Conservation (phyloP, 1,140 invertebrate species). For the Papilio polytes region DNA sequence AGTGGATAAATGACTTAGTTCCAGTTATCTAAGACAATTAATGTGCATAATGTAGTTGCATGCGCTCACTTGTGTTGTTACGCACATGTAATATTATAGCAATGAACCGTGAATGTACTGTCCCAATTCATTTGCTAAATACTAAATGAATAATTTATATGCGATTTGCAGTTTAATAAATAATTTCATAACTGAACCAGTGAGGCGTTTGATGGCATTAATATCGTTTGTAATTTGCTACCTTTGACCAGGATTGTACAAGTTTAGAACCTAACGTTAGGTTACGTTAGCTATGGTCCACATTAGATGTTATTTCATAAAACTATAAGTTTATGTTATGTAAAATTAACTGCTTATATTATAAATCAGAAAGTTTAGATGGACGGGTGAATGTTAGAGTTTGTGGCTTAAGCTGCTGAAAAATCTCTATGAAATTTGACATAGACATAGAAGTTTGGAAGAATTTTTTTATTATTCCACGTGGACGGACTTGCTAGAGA, state of each 20-base stretch:
- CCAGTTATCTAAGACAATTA: conserved; percentile 7
- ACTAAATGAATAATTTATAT: conserved; percentile 11
- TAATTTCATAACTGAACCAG: conserved; percentile 2
- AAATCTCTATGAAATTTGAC: too few relatives aligned
- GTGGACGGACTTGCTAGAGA: too few relatives aligned
- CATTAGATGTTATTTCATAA: too few relatives aligned
- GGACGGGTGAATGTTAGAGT: too few relatives aligned
- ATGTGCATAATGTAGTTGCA: conserved; percentile 14
- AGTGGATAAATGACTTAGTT: neutral
- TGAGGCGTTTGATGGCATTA: neutral
- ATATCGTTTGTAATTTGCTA: neutral
- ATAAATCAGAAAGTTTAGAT: too few relatives aligned
- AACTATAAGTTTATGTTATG: too few relatives aligned
- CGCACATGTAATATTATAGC: neutral
- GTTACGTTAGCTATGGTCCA: neutral
- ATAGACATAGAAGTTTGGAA: too few relatives aligned
- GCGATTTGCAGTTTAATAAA: neutral
- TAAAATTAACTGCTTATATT: too few relatives aligned
- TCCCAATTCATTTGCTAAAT: conserved; percentile 17
- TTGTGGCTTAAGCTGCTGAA: too few relatives aligned
- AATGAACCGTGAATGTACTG: conserved; percentile 9
- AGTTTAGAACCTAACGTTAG: too few relatives aligned
- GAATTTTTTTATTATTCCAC: too few relatives aligned
- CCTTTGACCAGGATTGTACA: neutral
- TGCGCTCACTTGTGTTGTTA: neutral